Conservation (phyloP, 2,888 invertebrate species). For the Platycheirus rosarum region DNA sequence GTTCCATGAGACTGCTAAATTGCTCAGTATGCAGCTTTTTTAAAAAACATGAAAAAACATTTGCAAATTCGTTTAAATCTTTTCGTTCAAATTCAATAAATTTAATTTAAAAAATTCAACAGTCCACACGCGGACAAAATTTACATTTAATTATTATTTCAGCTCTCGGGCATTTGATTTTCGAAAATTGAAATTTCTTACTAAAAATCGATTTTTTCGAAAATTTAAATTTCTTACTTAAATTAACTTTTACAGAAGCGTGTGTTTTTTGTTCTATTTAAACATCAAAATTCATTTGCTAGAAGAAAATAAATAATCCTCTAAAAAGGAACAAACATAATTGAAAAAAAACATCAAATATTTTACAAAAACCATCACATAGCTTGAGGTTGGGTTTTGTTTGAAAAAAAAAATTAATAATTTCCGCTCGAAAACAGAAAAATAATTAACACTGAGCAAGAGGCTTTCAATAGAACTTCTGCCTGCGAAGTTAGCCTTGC, state of each 20-base stretch:
- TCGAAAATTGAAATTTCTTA: constrained; percentile 45
- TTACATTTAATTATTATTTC: not conserved
- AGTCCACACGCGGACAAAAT: constrained; percentile 14
- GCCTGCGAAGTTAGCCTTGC: constrained; percentile 12
- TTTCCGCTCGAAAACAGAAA: constrained; percentile 18
- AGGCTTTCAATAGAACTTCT: constrained; percentile 5
- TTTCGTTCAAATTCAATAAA: constrained; percentile 66
- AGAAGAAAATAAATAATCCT: constrained; percentile 26
- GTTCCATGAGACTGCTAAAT: no score
- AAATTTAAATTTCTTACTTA: constrained; percentile 51
- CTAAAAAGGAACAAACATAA: constrained; percentile 18
- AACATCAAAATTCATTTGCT: constrained; percentile 26
- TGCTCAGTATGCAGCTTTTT: no score
- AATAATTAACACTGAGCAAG: constrained; percentile 10
- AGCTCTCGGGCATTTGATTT: constrained; percentile 15
- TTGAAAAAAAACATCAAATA: not conserved
- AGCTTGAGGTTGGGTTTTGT: not conserved
- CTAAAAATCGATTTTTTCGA: constrained; percentile 40
- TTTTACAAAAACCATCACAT: constrained; percentile 17
- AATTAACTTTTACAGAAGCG: constrained; percentile 49
- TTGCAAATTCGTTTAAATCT: not conserved
- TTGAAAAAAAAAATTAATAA: not conserved
- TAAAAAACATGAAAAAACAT: no score
- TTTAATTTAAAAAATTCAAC: constrained; percentile 62
- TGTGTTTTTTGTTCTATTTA: constrained; percentile 14